Percentiles rank a stretch among this genome's conserved stretches.
Evolutionary conservation across 2,888 invertebrate species (phyloP).

Genomic region (Harmothoe impar): DNA sequence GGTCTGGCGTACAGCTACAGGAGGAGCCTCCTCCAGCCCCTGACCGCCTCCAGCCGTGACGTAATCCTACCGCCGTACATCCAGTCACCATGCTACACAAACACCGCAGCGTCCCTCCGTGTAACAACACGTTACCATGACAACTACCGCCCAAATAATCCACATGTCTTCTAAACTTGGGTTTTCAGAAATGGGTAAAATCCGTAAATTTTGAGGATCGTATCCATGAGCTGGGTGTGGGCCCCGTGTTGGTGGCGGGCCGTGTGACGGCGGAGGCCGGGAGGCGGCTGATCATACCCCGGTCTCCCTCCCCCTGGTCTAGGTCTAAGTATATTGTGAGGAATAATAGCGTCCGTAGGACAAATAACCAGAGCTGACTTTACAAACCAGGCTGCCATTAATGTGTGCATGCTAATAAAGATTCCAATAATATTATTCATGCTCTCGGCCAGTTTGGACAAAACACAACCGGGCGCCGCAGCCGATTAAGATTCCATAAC

Average conservation of each 20-base stretch:
- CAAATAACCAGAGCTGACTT: conserved; percentile 42
- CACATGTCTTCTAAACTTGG: background rate
- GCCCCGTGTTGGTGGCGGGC: background rate
- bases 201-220: too few relatives aligned
- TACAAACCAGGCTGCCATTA: conserved; percentile 16
- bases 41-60: too few relatives aligned
- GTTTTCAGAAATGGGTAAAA: background rate
- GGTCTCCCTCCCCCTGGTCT: background rate
- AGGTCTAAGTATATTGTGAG: conserved; percentile 53
- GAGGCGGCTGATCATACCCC: background rate
- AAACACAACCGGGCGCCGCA: conserved; percentile 26
- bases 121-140: background rate
- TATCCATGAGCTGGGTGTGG: too few relatives aligned
- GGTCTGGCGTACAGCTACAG: too few relatives aligned
- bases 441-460: conserved; percentile 33
- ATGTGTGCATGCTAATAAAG: conserved; percentile 47
- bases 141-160: background rate
- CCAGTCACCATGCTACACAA: background rate
- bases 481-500: conserved; percentile 4
- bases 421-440: conserved; percentile 48
- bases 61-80: too few relatives aligned
- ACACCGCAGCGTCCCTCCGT: background rate
- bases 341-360: conserved; percentile 44
- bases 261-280: background rate
- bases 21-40: too few relatives aligned